Evolutionary conservation across 2,113 vertebrate species (phyloP), one percentile per base, ranked within the genome.

Genomic region (Tyrannus savana): DNA sequence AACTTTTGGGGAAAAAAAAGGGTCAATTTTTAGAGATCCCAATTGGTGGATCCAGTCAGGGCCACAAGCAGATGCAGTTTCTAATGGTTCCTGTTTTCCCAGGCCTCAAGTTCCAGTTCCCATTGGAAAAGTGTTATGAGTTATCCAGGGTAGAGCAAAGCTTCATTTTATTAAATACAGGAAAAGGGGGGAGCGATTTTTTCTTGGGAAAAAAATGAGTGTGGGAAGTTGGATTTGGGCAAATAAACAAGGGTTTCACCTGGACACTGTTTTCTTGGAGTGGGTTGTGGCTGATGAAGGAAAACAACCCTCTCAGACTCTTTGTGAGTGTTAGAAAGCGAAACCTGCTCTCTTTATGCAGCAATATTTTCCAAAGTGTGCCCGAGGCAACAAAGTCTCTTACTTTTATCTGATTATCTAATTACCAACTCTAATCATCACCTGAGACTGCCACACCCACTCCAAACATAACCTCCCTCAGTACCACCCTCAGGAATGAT

Each of bases 261-360:
- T 12, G 41, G 41, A 6, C 2, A 1, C 33, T 7, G 21, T n/a
- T n/a, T 19, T 19, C 6, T 22, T 14, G 64, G n/a, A 7, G 37
- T 0, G 0, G 27, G 15, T 24, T 28, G 27, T n/a, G 73, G 23
- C 23, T 49, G 47, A 49, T 24, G 23, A 23, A 49, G 47, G 47
- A 49, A 49, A 49, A 49, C 7, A 49, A 49, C 47, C 23, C 47
- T 4, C 47, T 49, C 12, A 49, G 47, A 49, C 47, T 49, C 47
- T 49, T 49, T 49, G 24, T 49, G 47, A 14, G 47, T 25, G 24
- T 49, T 24, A 49, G 47, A 49, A 49, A 49, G 47, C 12, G 4
- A 49, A 49, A 49, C 23, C 12, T 7, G 7, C 23, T 25, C 23
- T 49, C 47, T 49, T 49, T 49, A 49, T 25, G 47, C 47, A 49